Conservation (phyloP, 1,140 invertebrate species). For the Arctopsyche grandis region DNA sequence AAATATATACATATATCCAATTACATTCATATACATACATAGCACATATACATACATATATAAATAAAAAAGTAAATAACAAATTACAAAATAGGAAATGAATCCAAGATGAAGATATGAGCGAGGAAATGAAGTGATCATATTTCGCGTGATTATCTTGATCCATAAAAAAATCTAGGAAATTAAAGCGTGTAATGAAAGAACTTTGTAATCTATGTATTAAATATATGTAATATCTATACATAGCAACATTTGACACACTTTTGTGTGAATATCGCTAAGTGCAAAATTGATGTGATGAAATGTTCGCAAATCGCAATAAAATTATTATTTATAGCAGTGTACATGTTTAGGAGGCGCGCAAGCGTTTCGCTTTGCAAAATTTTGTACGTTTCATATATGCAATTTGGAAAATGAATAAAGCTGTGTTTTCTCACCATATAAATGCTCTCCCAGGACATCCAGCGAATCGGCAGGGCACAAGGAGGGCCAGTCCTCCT, state of each 20-base stretch:
- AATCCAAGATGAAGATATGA: conserved; percentile 10
- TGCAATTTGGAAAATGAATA: too few relatives aligned
- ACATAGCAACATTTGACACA: too few relatives aligned
- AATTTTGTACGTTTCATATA: too few relatives aligned
- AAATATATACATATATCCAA: not conserved
- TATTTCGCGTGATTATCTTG: conserved; percentile 9
- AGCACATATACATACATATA: not conserved
- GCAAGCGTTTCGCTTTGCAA: too few relatives aligned
- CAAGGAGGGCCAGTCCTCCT: conserved; percentile 64
- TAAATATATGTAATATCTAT: too few relatives aligned
- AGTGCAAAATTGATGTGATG: too few relatives aligned
- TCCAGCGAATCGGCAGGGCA: conserved; percentile 80
- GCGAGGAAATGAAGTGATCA: conserved; percentile 26
- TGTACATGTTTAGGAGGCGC: too few relatives aligned
- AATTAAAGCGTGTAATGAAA: conserved; percentile 8
- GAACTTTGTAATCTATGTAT: not conserved
- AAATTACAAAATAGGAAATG: conserved; percentile 10
- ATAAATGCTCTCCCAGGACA: conserved; percentile 86
- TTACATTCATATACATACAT: not conserved
- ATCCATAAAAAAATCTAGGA: conserved; percentile 25
- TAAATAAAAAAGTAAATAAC: not conserved
- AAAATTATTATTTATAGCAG: too few relatives aligned
- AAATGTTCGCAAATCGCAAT: too few relatives aligned
- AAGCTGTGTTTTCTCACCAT: conserved; percentile 69
- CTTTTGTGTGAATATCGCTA: too few relatives aligned